phyloP scores from a whole-genome alignment of 2,888 invertebrate species.

The Oegoconia quadripuncta region DNA sequence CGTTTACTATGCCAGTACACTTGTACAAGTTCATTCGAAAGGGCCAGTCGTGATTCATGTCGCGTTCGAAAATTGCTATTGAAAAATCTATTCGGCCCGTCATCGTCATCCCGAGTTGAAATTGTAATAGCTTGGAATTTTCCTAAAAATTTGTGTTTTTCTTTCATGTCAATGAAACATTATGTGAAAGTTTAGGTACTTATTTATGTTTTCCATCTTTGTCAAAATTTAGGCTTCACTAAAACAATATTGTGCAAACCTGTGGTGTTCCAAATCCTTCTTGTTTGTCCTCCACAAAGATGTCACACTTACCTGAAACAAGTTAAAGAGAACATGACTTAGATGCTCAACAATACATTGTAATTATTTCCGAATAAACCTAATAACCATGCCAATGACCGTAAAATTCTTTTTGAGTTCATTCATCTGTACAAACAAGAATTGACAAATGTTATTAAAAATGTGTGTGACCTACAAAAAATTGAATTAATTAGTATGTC shows the following conservation, averaged over 20 bases:
- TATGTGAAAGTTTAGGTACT: no score
- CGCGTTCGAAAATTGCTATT: not conserved
- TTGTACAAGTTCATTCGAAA: constrained; percentile 36
- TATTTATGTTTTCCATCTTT: no score
- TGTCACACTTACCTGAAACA: constrained; percentile 64
- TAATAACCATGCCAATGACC: constrained; percentile 44
- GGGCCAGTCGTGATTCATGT: constrained; percentile 1
- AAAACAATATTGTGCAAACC: constrained; percentile 28
- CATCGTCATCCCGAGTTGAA: no score
- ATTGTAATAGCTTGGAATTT: no score
- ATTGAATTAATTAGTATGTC: constrained; percentile 26
- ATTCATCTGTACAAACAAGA: constrained; percentile 52
- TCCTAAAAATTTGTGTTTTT: no score
- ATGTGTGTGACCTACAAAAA: constrained; percentile 40
- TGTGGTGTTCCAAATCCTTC: not conserved
- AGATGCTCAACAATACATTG: constrained; percentile 22
- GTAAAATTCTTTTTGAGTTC: constrained; percentile 36
- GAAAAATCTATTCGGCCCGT: no score
- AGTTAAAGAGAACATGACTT: constrained; percentile 30
- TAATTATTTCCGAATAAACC: constrained; percentile 33
- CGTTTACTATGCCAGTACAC: constrained; percentile 54
- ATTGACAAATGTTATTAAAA: constrained; percentile 29
- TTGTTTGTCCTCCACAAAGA: no score
- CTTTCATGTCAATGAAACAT: no score
- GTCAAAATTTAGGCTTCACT: no score